Evolutionary conservation across 2,797 vertebrate species (phyloP).

Genomic region (Falco columbarius): DNA sequence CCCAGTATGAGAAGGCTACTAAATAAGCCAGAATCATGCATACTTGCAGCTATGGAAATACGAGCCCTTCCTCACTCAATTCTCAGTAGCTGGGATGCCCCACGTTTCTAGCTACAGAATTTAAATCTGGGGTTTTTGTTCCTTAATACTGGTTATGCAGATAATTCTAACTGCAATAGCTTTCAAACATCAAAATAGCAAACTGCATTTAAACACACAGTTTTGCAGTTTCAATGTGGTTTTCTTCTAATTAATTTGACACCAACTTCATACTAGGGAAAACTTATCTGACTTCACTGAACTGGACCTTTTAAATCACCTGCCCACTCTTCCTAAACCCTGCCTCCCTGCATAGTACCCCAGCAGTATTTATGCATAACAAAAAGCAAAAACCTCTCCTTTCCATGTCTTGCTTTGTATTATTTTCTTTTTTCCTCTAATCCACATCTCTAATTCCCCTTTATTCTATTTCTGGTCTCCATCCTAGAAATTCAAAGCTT

Average conservation of each 20-base stretch:
- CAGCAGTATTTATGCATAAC: neutral
- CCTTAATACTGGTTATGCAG: neutral
- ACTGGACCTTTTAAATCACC: neutral
- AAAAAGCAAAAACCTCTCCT: neutral
- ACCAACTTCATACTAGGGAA: neutral
- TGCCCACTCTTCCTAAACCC: neutral
- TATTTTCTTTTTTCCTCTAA: neutral
- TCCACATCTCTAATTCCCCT: neutral
- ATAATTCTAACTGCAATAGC: neutral
- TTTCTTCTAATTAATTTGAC: neutral
- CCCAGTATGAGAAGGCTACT: neutral
- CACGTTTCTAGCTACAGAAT: neutral
- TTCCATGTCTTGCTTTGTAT: neutral
- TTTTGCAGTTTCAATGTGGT: neutral
- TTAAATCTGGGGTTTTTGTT: neutral
- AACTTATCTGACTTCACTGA: neutral
- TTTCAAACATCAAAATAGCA: neutral
- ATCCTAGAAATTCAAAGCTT: neutral
- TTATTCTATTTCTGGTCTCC: neutral
- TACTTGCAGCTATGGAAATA: neutral
- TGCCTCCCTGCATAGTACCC: neutral
- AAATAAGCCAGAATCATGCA: neutral
- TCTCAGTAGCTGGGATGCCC: neutral
- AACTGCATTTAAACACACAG: neutral
- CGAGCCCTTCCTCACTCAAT: neutral